Evolutionary conservation across 2,113 vertebrate species (phyloP).

Genomic region (Piliocolobus tephrosceles): DNA sequence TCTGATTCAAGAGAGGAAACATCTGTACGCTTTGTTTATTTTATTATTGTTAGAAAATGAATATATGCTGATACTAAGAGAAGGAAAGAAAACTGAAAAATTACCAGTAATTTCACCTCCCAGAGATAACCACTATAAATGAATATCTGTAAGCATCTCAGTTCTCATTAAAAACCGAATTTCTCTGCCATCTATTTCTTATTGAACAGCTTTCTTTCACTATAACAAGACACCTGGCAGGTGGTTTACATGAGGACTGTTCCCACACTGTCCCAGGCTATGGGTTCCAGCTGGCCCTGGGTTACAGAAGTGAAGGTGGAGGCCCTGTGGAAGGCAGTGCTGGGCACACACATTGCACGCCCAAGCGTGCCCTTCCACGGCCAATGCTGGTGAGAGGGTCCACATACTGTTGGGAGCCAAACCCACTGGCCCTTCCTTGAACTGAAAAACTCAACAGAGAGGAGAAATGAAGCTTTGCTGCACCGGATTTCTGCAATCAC

Average conservation of each 20-base stretch:
- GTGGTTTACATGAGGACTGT: background rate
- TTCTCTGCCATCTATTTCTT: constrained; percentile 42
- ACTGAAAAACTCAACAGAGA: background rate
- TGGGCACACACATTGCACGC: accelerated
- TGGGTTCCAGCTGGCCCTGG: background rate
- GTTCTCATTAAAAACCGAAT: constrained; percentile 45
- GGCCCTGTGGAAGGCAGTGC: background rate
- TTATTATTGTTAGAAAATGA: background rate
- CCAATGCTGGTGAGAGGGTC: background rate
- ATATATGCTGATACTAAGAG: background rate
- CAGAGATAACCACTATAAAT: background rate
- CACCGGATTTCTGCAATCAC: background rate
- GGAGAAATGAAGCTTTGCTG: background rate
- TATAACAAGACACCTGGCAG: background rate
- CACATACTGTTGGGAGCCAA: background rate
- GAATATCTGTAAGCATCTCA: constrained; percentile 18
- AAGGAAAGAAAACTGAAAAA: background rate
- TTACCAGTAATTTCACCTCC: background rate
- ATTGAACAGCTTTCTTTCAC: background rate
- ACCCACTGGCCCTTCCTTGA: background rate
- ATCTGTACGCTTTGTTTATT: constrained; percentile 32
- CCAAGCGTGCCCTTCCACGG: background rate
- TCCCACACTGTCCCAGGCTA: background rate
- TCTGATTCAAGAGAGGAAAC: constrained; percentile 12
- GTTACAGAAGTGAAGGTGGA: background rate